A percentile compares a stretch with the other conserved stretches of the same genome.
phyloP scores from a whole-genome alignment of 2,888 invertebrate species.

The Andrena camellia region DNA sequence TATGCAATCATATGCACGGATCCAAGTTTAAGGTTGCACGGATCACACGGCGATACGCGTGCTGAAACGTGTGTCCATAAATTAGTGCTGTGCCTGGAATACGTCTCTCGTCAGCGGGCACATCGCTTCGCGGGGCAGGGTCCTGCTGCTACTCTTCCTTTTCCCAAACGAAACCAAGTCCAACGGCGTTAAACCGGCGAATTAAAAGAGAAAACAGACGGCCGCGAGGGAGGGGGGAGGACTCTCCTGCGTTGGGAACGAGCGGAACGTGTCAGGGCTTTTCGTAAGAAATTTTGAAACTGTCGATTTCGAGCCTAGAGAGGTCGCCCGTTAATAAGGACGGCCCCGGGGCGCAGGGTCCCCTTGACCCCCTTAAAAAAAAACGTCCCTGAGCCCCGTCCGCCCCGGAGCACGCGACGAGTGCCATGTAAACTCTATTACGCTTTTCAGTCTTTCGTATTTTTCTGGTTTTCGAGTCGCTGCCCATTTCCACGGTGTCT shows the following conservation, averaged over 20 bases:
- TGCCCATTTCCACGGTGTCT: conserved; percentile 32
- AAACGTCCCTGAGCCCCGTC: conserved; percentile 76
- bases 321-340: conserved; percentile 69
- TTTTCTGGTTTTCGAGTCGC: conserved; percentile 45
- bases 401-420: conserved; percentile 64
- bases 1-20: conserved; percentile 50
- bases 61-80: conserved; percentile 42
- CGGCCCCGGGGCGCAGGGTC: conserved; percentile 71
- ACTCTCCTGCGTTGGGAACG: background rate
- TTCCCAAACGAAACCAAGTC: background rate
- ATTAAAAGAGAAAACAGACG: conserved; percentile 12
- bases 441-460: conserved; percentile 48
- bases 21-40: conserved; percentile 58
- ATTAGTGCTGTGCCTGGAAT: conserved; percentile 31
- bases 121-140: background rate
- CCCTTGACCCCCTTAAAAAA: conserved; percentile 81
- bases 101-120: conserved; percentile 17
- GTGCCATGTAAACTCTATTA: conserved; percentile 62
- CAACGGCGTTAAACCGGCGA: background rate
- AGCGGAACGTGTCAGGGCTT: conserved; percentile 10
- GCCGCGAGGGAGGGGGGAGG: background rate
- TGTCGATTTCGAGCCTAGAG: conserved; percentile 44
- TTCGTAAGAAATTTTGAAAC: conserved; percentile 62
- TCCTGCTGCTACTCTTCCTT: background rate
- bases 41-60: conserved; percentile 38